phyloP scores from a whole-genome alignment of 1,140 invertebrate species.

The Lineus longissimus region DNA sequence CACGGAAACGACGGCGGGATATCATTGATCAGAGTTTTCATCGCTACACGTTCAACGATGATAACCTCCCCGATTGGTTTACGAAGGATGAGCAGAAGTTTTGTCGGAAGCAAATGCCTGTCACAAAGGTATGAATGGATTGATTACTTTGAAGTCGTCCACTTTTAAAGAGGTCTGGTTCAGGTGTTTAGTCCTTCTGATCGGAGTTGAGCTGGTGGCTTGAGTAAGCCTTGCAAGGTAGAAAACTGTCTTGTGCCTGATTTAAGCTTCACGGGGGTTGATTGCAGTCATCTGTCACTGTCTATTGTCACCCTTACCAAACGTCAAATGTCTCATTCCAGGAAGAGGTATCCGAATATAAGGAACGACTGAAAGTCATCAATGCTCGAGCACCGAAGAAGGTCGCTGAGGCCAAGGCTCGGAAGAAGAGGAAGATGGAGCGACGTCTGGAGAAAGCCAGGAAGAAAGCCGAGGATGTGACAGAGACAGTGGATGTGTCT shows the following conservation, averaged over 20 bases:
- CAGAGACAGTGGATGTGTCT: conserved; percentile 84
- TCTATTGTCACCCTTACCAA: no score
- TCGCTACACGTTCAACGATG: conserved; percentile 65
- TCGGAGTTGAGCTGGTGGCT: no score
- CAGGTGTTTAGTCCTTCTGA: no score
- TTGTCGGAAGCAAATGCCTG: conserved; percentile 72
- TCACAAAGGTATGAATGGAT: conserved; percentile 68
- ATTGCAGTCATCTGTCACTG: not conserved
- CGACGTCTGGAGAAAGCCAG: conserved; percentile 87
- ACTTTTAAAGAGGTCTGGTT: no score
- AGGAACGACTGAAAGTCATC: conserved; percentile 71
- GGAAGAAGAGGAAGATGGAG: conserved; percentile 81
- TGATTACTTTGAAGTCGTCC: no score
- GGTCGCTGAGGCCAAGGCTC: conserved; percentile 94
- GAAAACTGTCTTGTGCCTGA: no score
- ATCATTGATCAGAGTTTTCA: conserved; percentile 41
- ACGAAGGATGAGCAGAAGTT: conserved; percentile 88
- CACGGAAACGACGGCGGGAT: conserved; percentile 47
- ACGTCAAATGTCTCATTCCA: no score
- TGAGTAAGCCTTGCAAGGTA: no score
- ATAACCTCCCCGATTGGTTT: conserved; percentile 94
- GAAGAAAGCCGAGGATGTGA: conserved; percentile 88
- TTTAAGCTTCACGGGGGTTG: not conserved
- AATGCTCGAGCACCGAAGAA: conserved; percentile 96
- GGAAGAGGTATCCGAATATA: conserved; percentile 59